These are phyloP conservation scores for Alentia gelatinosa DNA, from an alignment of 2,888 invertebrate species.

Conservation along the genomic window DNA sequence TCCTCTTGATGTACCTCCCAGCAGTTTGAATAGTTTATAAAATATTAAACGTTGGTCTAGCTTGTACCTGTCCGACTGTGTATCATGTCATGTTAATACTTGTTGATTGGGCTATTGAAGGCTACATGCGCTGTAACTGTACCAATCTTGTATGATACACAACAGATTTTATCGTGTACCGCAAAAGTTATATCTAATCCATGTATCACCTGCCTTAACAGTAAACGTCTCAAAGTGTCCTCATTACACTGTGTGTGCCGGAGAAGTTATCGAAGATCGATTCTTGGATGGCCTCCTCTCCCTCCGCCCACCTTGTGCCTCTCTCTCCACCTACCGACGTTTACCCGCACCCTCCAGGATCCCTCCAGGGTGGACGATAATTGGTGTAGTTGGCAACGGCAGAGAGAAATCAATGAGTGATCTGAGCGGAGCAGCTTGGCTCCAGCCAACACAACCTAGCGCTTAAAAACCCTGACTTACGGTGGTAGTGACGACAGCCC, in stretches of 20 bases:
- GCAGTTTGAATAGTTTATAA: no score
- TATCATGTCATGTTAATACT: no score
- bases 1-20: no score
- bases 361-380: conserved; percentile 29
- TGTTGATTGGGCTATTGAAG: no score
- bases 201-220: neutral
- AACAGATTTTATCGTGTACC: no score
- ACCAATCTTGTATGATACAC: no score
- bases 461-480: neutral
- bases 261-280: neutral
- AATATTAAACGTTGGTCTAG: no score
- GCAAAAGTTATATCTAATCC: no score
- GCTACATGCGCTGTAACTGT: no score
- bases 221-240: neutral
- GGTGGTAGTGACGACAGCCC: neutral
- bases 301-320: neutral
- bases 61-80: no score
- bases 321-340: neutral
- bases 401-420: neutral
- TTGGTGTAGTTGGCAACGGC: neutral
- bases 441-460: neutral
- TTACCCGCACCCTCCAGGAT: neutral
- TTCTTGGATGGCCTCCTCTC: neutral
- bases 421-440: neutral
- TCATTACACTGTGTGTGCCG: neutral